Evolutionary conservation across 1,140 invertebrate species (phyloP).

Genomic region (Cylas formicarius): DNA sequence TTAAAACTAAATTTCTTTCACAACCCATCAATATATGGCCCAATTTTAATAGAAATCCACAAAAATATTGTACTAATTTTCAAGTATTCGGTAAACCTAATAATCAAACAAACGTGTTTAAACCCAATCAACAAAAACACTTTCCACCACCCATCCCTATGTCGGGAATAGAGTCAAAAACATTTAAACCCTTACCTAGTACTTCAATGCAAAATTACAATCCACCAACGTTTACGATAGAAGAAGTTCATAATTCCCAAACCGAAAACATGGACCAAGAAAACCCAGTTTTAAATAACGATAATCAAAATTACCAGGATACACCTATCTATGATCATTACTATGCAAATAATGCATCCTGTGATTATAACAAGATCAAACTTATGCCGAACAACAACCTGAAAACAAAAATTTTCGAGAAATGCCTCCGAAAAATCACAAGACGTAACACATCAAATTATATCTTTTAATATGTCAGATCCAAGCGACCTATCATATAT

Average conservation of each 20-base stretch:
- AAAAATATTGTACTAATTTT: conserved; percentile 3
- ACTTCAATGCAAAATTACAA: neutral
- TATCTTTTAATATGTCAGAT: neutral
- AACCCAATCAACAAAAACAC: conserved; percentile 9
- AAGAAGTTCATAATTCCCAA: conserved; percentile 7
- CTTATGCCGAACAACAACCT: neutral
- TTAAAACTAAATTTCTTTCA: conserved; percentile 1
- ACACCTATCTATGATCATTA: too few species aligned
- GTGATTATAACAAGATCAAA: neutral
- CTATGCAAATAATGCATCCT: neutral
- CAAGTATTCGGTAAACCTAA: conserved; percentile 9
- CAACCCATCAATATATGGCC: neutral
- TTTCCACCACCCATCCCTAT: conserved; percentile 13
- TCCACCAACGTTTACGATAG: conserved; percentile 1
- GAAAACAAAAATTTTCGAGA: too few species aligned
- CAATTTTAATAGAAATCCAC: conserved; percentile 6
- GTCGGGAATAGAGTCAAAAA: conserved; percentile 6
- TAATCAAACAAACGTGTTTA: conserved; percentile 10
- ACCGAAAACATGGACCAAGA: neutral
- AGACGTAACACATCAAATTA: neutral
- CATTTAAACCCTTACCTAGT: neutral
- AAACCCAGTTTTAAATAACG: neutral
- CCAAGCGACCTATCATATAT: conserved; percentile 9
- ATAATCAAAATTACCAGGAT: neutral
- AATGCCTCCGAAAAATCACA: too few species aligned